Evolutionary conservation across 2,113 vertebrate genomes (phyloP).

Genomic region (Chiloscyllium plagiosum): DNA sequence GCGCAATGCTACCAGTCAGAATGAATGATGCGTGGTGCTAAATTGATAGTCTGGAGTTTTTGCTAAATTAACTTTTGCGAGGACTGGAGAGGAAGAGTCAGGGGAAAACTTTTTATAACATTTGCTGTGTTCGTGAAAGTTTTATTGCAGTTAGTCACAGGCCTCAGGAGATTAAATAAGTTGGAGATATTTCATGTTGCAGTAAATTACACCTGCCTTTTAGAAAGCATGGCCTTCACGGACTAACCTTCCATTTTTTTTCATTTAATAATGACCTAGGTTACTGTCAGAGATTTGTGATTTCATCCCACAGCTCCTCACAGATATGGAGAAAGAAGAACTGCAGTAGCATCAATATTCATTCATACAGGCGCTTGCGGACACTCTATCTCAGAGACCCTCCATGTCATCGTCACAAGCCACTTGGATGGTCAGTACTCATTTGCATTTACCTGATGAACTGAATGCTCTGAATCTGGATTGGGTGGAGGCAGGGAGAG

Average conservation of each 20-base stretch:
- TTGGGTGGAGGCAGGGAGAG: neutral
- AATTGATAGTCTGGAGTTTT: neutral
- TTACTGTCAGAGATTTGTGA: neutral
- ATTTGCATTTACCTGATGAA: neutral
- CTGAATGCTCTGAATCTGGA: neutral
- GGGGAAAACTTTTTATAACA: conserved; percentile 4
- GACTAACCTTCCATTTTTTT: neutral
- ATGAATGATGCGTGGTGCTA: neutral
- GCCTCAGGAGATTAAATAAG: conserved; percentile 21
- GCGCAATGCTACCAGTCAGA: neutral
- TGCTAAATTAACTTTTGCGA: neutral
- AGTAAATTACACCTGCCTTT: neutral
- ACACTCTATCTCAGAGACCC: neutral
- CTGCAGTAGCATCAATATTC: neutral
- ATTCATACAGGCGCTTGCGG: too few species aligned
- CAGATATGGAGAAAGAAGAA: neutral
- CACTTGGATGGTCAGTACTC: too few species aligned
- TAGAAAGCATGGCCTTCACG: neutral
- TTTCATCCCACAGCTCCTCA: neutral
- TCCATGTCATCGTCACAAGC: neutral
- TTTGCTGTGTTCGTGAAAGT: neutral
- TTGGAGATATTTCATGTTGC: neutral
- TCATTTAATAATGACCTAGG: neutral
- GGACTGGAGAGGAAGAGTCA: neutral
- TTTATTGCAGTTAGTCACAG: neutral